Percentiles rank a stretch among this genome's conserved stretches.
These are phyloP conservation scores for Flexamia atlantica DNA, from an alignment of 2,888 invertebrate species.

Conservation along the genomic window DNA sequence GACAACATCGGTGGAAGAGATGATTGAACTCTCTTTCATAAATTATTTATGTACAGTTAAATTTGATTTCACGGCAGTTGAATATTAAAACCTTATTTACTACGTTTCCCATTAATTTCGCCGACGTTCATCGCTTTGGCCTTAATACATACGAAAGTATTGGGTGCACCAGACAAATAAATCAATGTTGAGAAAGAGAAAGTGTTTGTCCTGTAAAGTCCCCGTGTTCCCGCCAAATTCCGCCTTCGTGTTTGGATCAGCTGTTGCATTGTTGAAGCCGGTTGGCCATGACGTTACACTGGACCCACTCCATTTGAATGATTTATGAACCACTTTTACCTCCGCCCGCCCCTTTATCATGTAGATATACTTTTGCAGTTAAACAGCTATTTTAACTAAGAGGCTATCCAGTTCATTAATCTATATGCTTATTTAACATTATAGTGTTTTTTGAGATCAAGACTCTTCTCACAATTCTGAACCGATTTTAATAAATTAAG, in stretches of 20 bases:
- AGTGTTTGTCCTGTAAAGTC: not conserved
- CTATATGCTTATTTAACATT: no score
- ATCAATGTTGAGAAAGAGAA: constrained; percentile 11
- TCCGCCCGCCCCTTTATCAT: constrained; percentile 13
- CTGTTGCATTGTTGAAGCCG: constrained; percentile 31
- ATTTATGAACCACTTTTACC: constrained; percentile 11
- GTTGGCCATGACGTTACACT: constrained; percentile 19
- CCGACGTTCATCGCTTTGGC: not conserved
- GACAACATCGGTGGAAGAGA: no score
- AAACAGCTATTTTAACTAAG: no score
- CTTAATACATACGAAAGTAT: constrained; percentile 1
- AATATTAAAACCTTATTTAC: no score
- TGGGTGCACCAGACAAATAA: constrained; percentile 2
- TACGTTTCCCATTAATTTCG: no score
- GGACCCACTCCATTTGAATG: constrained; percentile 33
- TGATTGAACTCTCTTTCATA: no score
- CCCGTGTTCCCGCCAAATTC: constrained; percentile 11
- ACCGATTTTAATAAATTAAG: no score
- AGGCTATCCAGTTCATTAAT: no score
- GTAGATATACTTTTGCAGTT: not conserved
- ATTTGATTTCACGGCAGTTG: no score
- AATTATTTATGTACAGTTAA: no score
- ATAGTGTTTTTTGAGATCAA: no score
- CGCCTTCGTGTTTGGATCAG: constrained; percentile 15
- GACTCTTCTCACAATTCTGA: no score